These are phyloP conservation scores for Epistrophella euchroma DNA, from an alignment of 2,888 invertebrate genomes.

Conservation along the genomic window DNA sequence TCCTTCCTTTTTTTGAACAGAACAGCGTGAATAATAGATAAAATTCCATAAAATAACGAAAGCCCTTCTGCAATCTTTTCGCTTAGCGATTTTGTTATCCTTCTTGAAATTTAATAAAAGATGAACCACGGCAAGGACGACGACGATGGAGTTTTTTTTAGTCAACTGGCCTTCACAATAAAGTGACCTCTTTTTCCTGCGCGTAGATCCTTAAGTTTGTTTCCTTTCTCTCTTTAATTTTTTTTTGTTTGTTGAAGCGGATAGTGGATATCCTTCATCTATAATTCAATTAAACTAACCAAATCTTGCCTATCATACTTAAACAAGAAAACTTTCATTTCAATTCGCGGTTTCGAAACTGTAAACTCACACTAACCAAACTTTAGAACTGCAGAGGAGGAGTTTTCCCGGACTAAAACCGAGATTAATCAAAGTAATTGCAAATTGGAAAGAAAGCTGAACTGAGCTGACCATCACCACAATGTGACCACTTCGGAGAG, in stretches of 20 bases:
- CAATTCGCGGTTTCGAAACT: conserved; percentile 40
- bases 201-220: conserved; percentile 24
- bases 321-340: conserved; percentile 45
- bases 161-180: conserved; percentile 59
- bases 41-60: conserved; percentile 32
- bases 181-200: conserved; percentile 62
- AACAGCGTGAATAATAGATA: conserved; percentile 36
- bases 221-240: neutral
- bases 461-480: conserved; percentile 63
- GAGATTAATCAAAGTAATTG: conserved; percentile 82
- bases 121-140: conserved; percentile 34
- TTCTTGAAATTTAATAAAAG: conserved; percentile 68
- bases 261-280: conserved; percentile 55
- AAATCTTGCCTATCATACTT: conserved; percentile 63
- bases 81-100: conserved; percentile 40
- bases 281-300: conserved; percentile 72
- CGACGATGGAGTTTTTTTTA: conserved; percentile 14
- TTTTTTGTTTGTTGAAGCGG: conserved; percentile 6
- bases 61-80: conserved; percentile 23
- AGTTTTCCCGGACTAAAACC: conserved; percentile 69
- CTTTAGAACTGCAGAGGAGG: neutral
- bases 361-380: conserved; percentile 35
- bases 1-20: conserved; percentile 12
- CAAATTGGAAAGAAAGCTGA: conserved; percentile 64
- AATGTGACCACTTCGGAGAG: conserved; percentile 21